Conservation (phyloP, 1,140 invertebrate species). For the Zaprionus nigranus region DNA sequence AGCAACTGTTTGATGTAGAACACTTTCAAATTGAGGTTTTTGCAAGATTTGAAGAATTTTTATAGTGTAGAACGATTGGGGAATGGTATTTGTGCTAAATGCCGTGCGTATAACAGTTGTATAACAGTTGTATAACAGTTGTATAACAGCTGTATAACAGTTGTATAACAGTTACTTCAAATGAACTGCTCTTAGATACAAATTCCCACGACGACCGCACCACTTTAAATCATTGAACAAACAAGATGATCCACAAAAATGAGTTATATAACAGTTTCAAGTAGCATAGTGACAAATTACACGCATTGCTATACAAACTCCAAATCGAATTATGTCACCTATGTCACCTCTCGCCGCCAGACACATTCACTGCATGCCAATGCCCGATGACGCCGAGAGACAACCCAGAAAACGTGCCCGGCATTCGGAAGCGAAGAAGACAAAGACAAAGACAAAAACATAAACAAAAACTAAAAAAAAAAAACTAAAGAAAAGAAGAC, state of each 20-base stretch:
- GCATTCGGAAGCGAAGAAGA: constrained; percentile 45
- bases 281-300: background rate
- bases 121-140: background rate
- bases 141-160: constrained; percentile 9
- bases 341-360: constrained; percentile 19
- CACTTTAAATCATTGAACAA: background rate
- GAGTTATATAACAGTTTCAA: constrained; percentile 25
- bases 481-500: constrained; percentile 21
- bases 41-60: background rate
- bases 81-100: background rate
- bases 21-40: background rate
- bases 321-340: constrained; percentile 64
- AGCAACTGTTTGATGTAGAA: background rate
- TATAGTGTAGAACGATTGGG: background rate
- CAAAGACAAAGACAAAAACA: background rate
- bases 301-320: constrained; percentile 20
- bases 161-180: constrained; percentile 8
- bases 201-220: background rate
- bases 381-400: constrained; percentile 41
- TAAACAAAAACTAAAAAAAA: constrained; percentile 2
- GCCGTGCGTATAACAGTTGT: background rate
- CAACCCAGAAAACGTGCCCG: constrained; percentile 67
- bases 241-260: constrained; percentile 7
- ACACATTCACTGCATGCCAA: constrained; percentile 57
- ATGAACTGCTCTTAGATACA: too few relatives aligned